Conservation (phyloP, 2,113 vertebrate species). For the Phrynosoma platyrhinos region DNA sequence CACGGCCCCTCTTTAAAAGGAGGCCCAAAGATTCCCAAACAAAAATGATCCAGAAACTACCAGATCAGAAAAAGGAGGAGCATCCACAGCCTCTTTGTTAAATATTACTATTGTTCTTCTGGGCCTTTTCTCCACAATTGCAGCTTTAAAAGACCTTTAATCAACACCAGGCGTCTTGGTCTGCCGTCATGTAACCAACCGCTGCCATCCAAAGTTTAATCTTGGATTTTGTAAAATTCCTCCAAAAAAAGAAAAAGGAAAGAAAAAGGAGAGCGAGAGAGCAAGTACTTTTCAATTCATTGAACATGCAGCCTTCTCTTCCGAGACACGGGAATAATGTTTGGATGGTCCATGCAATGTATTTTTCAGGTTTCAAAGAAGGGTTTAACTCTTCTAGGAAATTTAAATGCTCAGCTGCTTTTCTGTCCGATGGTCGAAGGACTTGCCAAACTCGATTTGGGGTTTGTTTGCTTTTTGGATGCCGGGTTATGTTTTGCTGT, state of each 20-base stretch:
- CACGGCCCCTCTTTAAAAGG: background rate
- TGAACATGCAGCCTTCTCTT: too few species aligned
- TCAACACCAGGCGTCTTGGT: background rate
- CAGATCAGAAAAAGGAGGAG: background rate
- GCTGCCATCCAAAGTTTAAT: fast-evolving
- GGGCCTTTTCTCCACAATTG: background rate
- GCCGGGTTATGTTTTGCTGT: background rate
- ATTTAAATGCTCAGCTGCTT: conserved; percentile 15
- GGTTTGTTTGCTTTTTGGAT: background rate
- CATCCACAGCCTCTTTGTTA: background rate
- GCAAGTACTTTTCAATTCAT: background rate
- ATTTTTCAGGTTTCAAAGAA: fast-evolving
- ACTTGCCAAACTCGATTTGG: background rate
- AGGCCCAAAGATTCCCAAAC: background rate
- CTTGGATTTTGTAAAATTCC: background rate
- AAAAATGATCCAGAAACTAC: background rate
- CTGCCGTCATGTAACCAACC: background rate
- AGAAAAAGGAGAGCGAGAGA: background rate
- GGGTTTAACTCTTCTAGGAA: fast-evolving
- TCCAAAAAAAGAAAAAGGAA: background rate
- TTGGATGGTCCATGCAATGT: background rate
- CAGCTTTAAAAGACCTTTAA: background rate
- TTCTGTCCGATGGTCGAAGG: background rate
- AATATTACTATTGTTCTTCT: background rate
- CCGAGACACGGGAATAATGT: background rate